Evolutionary conservation across 1,140 invertebrate species (phyloP).

Genomic region (Ceratoteleas bidentatus): DNA sequence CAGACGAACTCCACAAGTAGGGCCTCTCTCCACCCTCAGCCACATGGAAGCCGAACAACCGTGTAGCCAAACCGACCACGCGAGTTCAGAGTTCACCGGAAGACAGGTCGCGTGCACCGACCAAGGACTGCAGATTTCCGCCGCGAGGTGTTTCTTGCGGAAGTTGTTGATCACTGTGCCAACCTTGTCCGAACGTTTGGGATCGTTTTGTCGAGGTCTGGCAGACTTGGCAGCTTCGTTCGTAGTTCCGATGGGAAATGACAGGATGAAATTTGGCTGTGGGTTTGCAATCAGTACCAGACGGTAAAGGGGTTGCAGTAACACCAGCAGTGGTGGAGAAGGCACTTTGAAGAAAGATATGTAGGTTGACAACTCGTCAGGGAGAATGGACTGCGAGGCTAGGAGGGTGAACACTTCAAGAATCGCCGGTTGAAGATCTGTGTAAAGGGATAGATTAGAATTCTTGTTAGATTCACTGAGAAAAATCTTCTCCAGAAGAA

Average conservation of each 20-base stretch:
- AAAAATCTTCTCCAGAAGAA: too few species aligned
- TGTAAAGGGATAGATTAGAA: constrained; percentile 46
- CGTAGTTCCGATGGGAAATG: constrained; percentile 79
- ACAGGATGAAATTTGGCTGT: constrained; percentile 83
- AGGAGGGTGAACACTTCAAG: constrained; percentile 83
- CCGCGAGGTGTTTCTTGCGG: constrained; percentile 71
- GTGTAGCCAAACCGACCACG: constrained; percentile 84
- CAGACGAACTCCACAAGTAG: constrained; percentile 54
- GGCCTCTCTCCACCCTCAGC: constrained; percentile 79
- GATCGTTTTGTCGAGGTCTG: constrained; percentile 55
- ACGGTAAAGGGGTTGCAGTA: constrained; percentile 82
- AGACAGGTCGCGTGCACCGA: constrained; percentile 80
- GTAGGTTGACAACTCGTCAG: constrained; percentile 82
- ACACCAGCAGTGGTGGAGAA: constrained; percentile 80
- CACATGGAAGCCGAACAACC: constrained; percentile 84
- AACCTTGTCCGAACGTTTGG: constrained; percentile 72
- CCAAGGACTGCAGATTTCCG: constrained; percentile 81
- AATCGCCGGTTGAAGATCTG: constrained; percentile 84
- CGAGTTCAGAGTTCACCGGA: constrained; percentile 81
- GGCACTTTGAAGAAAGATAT: constrained; percentile 82
- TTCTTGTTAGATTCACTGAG: too few species aligned
- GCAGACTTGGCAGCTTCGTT: constrained; percentile 13
- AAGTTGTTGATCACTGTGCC: constrained; percentile 76
- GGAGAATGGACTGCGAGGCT: constrained; percentile 82
- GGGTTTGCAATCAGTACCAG: constrained; percentile 79